These are phyloP conservation scores for Syrista parreyssii DNA, from an alignment of 2,888 invertebrate genomes.

Conservation along the genomic window DNA sequence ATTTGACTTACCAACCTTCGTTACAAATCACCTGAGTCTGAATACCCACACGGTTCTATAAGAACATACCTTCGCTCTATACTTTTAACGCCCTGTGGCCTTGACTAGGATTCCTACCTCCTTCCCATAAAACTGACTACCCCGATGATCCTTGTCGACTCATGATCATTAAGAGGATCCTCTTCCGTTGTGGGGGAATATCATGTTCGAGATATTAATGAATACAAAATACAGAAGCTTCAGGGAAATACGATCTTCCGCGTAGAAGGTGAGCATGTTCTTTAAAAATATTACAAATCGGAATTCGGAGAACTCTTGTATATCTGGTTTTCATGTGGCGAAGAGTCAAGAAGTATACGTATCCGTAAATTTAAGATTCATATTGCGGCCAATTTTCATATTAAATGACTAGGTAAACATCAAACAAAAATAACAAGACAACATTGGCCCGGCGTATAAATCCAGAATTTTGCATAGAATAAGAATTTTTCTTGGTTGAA, in stretches of 20 bases:
- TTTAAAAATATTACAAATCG: no score
- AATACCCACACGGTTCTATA: background rate
- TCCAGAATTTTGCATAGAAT: background rate
- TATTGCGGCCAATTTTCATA: no score
- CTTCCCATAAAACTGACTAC: no score
- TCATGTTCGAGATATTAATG: background rate
- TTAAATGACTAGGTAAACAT: no score
- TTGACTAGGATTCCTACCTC: background rate
- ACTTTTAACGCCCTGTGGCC: background rate
- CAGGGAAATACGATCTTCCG: background rate
- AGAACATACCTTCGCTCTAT: background rate
- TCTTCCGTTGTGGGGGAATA: background rate
- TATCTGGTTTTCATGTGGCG: no score
- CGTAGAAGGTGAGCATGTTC: background rate
- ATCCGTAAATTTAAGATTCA: no score
- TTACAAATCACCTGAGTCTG: background rate
- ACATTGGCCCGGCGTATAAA: no score
- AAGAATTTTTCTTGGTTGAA: background rate
- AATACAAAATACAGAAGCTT: background rate
- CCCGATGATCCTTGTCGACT: background rate
- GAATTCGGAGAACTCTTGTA: no score
- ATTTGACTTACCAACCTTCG: background rate
- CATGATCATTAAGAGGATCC: background rate
- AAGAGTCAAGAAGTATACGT: no score
- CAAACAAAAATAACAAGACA: no score